Evolutionary conservation across 2,797 vertebrate species (phyloP), one percentile per base, ranked within the genome.

Genomic region (Cynodonichthys magdalenae): DNA sequence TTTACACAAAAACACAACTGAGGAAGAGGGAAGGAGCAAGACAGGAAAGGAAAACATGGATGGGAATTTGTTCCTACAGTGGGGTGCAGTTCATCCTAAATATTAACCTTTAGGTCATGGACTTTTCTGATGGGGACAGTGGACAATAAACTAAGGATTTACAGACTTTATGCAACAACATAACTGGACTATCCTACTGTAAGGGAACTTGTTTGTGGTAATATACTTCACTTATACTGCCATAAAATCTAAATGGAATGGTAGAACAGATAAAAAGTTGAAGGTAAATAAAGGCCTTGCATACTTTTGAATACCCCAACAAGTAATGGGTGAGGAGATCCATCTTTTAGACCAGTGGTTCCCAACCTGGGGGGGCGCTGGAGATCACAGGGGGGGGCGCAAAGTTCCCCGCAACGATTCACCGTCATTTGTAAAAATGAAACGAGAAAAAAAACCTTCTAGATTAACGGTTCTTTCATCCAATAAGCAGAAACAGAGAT

Each of bases 101-200:
- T 84, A 83, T 87, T 84, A 82, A 89, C 80, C 81, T 83, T 80
- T 82, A 77, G 65, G 85, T 79, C 74, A 79, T 79, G 71, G 76
- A 81, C 74, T 80, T 67, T 76, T 76, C 55, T 58, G 65, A 53
- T 59, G 36, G 12, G 72, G 72, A 68, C 48, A 49, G 69, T 71
- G 59, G 74, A 64, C 72, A 72, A 71, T 58, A 75, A 77, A 74
- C 72, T 46, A 54, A 46, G 68, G 18, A 66, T 76, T 83, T 71
- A 68, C 66, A 58, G 66, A 75, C 63, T 82, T 66, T 63, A 55
- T 58, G 24, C 41, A 7, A 5, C 49, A 72, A 66, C 24, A 4
- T 66, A 54, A 69, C 63, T 66, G 59, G 77, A 54, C 62, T 63
- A 79, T 76, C 73, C 69, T 47, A 15, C 44, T 15, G 1, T 56